Evolutionary conservation across 2,888 invertebrate genomes (phyloP).

Genomic region (Coremacera marginata): DNA sequence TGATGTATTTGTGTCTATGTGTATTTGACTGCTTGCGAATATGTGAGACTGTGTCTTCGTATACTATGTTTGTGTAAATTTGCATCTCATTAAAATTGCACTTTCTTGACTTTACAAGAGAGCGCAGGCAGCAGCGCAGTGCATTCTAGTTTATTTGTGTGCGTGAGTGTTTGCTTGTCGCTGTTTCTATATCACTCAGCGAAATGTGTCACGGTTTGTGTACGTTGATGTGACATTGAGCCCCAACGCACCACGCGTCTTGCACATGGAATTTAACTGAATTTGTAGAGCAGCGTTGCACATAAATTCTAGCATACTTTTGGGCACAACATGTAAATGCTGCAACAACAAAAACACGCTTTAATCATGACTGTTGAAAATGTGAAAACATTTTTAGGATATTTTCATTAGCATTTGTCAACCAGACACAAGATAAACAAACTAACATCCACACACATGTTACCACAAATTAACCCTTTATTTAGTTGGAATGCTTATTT

Average conservation of each 20-base stretch:
- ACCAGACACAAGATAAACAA: not conserved
- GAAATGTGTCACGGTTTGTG: not conserved
- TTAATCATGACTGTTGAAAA: too few relatives aligned
- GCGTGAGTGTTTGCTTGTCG: not conserved
- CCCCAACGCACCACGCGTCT: not conserved
- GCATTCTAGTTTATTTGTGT: not conserved
- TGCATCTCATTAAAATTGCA: conserved; percentile 33
- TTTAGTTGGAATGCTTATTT: not conserved
- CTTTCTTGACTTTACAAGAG: conserved; percentile 22
- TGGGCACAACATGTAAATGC: not conserved
- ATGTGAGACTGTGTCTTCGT: not conserved
- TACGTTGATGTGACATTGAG: conserved; percentile 6
- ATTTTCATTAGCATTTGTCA: conserved; percentile 2
- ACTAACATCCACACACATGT: not conserved
- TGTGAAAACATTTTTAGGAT: not conserved
- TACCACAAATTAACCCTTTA: not conserved
- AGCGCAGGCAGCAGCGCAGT: not conserved
- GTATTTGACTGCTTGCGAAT: not conserved
- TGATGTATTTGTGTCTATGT: not conserved
- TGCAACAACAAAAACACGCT: too few relatives aligned
- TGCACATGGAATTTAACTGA: not conserved
- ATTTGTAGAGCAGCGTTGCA: not conserved
- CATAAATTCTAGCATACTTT: not conserved
- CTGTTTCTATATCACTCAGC: not conserved
- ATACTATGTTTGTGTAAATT: conserved; percentile 18